Percentiles rank a stretch among this genome's conserved stretches.
Conservation (phyloP, 2,113 vertebrate genomes). For the Calyptomena viridis region DNA sequence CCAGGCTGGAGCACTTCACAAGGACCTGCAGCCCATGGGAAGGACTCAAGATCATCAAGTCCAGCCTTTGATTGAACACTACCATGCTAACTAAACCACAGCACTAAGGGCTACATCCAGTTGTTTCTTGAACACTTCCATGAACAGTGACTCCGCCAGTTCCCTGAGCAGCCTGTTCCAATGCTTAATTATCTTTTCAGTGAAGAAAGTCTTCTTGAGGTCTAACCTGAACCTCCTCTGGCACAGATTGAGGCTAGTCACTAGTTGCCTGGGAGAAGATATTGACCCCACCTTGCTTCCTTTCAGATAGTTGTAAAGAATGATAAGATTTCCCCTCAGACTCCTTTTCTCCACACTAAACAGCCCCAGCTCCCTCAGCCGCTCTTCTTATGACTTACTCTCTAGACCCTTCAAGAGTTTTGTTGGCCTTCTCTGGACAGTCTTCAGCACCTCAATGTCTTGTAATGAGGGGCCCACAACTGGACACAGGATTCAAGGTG, state of each 20-base stretch:
- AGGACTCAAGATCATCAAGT: neutral
- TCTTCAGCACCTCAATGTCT: neutral
- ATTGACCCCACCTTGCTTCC: neutral
- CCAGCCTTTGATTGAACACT: neutral
- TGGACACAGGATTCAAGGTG: neutral
- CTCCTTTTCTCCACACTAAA: neutral
- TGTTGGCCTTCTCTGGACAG: neutral
- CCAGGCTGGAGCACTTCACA: neutral
- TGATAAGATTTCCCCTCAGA: neutral
- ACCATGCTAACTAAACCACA: neutral
- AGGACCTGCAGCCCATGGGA: neutral
- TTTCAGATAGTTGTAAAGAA: neutral
- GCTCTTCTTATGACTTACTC: neutral
- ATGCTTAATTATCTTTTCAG: neutral
- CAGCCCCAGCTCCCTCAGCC: neutral
- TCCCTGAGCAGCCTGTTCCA: neutral
- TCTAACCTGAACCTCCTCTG: neutral
- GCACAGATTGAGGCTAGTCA: neutral
- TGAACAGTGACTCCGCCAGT: rapidly evolving
- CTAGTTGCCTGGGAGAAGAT: neutral
- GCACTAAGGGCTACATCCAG: neutral
- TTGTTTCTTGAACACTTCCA: neutral
- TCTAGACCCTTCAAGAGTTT: neutral
- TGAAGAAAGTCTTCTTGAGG: neutral
- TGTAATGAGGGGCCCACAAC: neutral